Evolutionary conservation across 2,888 invertebrate species (phyloP).

Genomic region (Apamea crenata): DNA sequence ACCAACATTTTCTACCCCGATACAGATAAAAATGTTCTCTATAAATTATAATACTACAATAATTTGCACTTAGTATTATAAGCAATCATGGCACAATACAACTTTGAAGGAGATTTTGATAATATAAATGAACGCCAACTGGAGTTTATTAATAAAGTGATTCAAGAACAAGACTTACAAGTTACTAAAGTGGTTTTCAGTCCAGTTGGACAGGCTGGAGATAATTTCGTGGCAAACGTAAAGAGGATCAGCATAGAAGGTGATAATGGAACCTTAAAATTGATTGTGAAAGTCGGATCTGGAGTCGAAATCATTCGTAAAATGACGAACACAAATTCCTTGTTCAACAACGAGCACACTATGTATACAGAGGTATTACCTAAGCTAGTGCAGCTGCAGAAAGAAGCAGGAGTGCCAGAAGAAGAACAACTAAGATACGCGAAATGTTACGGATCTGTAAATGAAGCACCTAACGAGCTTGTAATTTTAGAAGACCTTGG

Average conservation of each 20-base stretch:
- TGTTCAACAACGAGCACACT: slow-evolving; percentile 74
- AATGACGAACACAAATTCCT: slow-evolving; percentile 49
- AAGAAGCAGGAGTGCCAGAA: slow-evolving; percentile 68
- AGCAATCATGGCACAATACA: slow-evolving; percentile 64
- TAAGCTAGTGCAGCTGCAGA: slow-evolving; percentile 72
- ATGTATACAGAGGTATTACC: slow-evolving; percentile 75
- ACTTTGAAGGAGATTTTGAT: slow-evolving; percentile 70
- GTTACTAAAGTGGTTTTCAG: slow-evolving; percentile 68
- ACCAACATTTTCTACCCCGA: not conserved
- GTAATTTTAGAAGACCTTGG: slow-evolving; percentile 77
- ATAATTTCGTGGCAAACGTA: slow-evolving; percentile 71
- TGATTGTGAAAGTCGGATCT: slow-evolving; percentile 77
- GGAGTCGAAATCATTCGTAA: slow-evolving; percentile 59
- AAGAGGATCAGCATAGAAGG: slow-evolving; percentile 69
- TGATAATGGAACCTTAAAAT: slow-evolving; percentile 63
- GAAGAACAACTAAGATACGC: slow-evolving; percentile 71
- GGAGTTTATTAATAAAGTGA: slow-evolving; percentile 70
- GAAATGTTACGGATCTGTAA: slow-evolving; percentile 71
- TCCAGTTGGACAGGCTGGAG: slow-evolving; percentile 72
- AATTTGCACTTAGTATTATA: slow-evolving; percentile 25
- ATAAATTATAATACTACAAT: slow-evolving; percentile 28
- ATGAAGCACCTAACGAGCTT: slow-evolving; percentile 71
- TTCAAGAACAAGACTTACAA: slow-evolving; percentile 70
- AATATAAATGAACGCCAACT: slow-evolving; percentile 68
- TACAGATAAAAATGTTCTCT: slow-evolving; percentile 33